Percentiles rank a stretch among this genome's conserved stretches.
Conservation (phyloP, 2,888 invertebrate species). For the Campopleginae sp. region DNA sequence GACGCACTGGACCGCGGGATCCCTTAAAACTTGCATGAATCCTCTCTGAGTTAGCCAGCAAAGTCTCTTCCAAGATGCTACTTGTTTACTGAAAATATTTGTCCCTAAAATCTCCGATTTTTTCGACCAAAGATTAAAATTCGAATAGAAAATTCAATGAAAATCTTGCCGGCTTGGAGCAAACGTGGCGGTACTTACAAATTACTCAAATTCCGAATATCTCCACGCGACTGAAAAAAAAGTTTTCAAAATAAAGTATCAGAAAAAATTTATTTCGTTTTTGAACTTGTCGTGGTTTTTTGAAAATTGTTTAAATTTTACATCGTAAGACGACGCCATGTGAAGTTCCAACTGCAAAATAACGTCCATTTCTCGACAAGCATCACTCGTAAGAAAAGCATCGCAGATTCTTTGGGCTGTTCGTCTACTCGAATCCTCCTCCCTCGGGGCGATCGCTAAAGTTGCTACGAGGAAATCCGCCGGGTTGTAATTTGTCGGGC, state of each 20-base stretch:
- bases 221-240: constrained; percentile 68
- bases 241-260: neutral
- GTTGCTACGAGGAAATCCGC: constrained; percentile 96
- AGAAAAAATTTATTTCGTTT: constrained; percentile 6
- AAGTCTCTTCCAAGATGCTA: constrained; percentile 90
- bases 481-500: constrained; percentile 94
- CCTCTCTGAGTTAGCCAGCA: constrained; percentile 91
- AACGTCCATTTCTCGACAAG: constrained; percentile 91
- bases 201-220: constrained; percentile 58
- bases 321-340: constrained; percentile 86
- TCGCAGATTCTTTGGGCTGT: constrained; percentile 91
- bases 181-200: constrained; percentile 71
- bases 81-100: constrained; percentile 85
- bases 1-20: constrained; percentile 92
- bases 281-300: constrained; percentile 70
- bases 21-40: constrained; percentile 90
- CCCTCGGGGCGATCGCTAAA: constrained; percentile 91
- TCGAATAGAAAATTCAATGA: neutral
- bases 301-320: constrained; percentile 70
- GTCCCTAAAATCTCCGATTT: neutral
- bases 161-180: neutral
- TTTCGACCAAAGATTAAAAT: neutral
- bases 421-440: constrained; percentile 89
- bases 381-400: constrained; percentile 91
- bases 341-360: constrained; percentile 90